Evolutionary conservation across 2,888 invertebrate species (phyloP), one percentile per base, ranked within the genome.

Genomic region (Dicycla oo): DNA sequence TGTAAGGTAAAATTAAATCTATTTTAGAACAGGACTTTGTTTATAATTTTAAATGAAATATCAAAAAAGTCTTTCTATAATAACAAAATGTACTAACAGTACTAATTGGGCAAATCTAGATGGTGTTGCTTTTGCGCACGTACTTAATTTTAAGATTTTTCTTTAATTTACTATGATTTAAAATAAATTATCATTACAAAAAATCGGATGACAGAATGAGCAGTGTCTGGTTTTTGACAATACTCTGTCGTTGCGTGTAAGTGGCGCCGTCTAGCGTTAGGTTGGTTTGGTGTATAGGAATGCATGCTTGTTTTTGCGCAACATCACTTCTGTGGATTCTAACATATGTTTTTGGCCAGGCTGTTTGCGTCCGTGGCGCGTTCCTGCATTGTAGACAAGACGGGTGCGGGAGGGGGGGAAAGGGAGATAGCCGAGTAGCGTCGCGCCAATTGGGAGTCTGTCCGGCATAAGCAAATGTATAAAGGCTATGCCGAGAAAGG

Each of bases 311-410:
- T 38, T 77, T 38, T 66, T 30, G 65, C 26, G 43, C 2, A 54
- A 71, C 73, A 40, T 40, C 53, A 82, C 11, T 82, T 78, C 78
- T 66, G 49, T 78, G 56, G 64, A 62, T 71, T 40, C 73, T 78
- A 82, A 78, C 45, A 58, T 71, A 11, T 79, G 38, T 49, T 69
- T 78, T 61, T 80, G 69, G 57, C 63, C 93, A 99, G 99, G 91
- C 96, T 99, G 89, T 99, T 99, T 93, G 99, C 99, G 91, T 99
- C 99, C 3, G 99, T 99, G 82, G 99, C 99, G 34, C 97, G 99
- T 79, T 99, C 99, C 0, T 99, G 99, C 94, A 98, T 99, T 97
- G 98, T 98, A 54, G 98, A 98, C 90, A 98, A 98, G 93, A 97
- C 98, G 87, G 97, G 91, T 73, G 92, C 97, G 96, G 92, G 95